Evolutionary conservation across 2,113 vertebrate species (phyloP).

Genomic region (Chlamydotis undulata): DNA sequence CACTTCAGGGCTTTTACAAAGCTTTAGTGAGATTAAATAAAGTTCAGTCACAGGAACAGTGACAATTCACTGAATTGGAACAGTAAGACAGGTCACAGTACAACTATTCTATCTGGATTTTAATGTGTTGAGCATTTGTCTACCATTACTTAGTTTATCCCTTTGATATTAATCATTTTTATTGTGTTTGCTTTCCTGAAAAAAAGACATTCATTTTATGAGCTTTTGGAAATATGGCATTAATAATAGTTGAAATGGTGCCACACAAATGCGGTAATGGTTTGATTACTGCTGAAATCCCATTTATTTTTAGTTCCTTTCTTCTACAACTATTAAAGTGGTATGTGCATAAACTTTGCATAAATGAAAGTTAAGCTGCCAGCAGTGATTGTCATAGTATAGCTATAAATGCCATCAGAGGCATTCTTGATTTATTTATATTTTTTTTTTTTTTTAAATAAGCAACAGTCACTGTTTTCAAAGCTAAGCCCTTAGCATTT

Average conservation of each 20-base stretch:
- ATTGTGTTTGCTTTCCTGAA: background rate
- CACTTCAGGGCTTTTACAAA: background rate
- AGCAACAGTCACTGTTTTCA: background rate
- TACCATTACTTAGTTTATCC: background rate
- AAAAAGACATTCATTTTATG: background rate
- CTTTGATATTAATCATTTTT: background rate
- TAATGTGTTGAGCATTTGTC: background rate
- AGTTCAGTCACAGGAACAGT: background rate
- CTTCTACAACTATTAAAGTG: background rate
- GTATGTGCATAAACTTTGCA: conserved; percentile 14
- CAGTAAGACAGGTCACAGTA: background rate
- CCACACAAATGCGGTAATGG: background rate
- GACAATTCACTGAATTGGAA: background rate
- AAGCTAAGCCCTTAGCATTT: background rate
- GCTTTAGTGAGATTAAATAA: background rate
- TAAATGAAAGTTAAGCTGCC: conserved; percentile 33
- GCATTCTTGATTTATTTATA: background rate
- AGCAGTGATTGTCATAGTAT: conserved; percentile 2
- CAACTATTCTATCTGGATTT: background rate
- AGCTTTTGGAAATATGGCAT: background rate
- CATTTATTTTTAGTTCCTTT: conserved; percentile 42
- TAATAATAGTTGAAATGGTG: background rate
- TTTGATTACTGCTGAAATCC: conserved; percentile 8
- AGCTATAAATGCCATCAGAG: conserved; percentile 2
- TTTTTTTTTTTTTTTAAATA: background rate